Base-by-base conservation (phyloP, 2,113 vertebrate species). In the Halcyon senegalensis region DNA sequence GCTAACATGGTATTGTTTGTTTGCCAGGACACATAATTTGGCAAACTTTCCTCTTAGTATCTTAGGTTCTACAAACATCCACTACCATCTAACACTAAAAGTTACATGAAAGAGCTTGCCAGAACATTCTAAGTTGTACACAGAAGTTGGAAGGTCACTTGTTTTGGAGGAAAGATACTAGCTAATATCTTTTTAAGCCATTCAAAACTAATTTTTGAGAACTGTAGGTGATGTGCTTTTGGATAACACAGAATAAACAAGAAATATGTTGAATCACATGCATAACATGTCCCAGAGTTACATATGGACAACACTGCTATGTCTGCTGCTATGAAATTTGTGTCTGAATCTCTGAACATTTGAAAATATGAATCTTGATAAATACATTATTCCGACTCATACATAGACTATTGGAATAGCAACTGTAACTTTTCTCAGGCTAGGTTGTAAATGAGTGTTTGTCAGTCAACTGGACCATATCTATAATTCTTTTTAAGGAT, bases 311-410 rank as follows among this genome's bases (percentile, higher is more conserved):
- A 27, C 9, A 46, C 13, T 79, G n/a, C 77, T 84, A 56, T 23
- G 48, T 50, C 77, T 92, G 66, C n/a, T 94, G 68, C 30, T 69
- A n/a, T 73, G 63, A 85, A 92, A 84, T 76, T 76, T 89, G 14
- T 60, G 63, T 80, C 51, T 87, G 46, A 90, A 66, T 56, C 23
- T 74, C 56, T 44, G 37, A 94, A 89, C 20, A 59, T 75, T 82
- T 95, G 81, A 94, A 96, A 97, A 94, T 87, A 55, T 96, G 73
- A 96, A 88, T 95, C 63, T 64, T 94, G 95, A 91, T 95, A 97
- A 97, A 95, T 76, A 95, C 96, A 95, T 97, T 95, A 96, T 87
- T 96, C 95, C 94, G 70, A 82, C 94, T 93, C 96, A 88, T 94
- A 84, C 93, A 89, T 74, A 84, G 82, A 85, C 59, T 94, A 91